These are phyloP conservation scores for Fukomys damarensis DNA, from an alignment of 2,113 vertebrate species.

Conservation along the genomic window DNA sequence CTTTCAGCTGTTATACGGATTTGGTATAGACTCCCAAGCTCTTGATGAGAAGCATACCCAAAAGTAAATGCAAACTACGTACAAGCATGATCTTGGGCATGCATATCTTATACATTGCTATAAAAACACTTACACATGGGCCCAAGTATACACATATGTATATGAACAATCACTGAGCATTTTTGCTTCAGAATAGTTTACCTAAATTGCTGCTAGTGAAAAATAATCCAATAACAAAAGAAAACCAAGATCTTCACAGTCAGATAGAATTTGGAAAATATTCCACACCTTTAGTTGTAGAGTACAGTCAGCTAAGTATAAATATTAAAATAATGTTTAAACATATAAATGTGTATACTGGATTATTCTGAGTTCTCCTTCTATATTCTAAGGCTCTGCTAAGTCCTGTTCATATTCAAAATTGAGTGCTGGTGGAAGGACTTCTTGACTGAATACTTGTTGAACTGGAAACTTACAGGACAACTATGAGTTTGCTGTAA, in stretches of 20 bases:
- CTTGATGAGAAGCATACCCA: not conserved
- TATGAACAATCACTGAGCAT: not conserved
- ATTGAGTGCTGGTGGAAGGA: not conserved
- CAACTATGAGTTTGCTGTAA: not conserved
- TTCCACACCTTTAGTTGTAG: not conserved
- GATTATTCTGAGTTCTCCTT: not conserved
- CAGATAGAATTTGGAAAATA: not conserved
- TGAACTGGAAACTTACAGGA: not conserved
- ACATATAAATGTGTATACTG: not conserved
- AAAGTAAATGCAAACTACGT: not conserved
- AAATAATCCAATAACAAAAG: not conserved
- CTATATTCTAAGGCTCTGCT: not conserved
- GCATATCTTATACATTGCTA: not conserved
- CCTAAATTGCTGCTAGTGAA: not conserved
- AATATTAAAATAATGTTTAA: not conserved
- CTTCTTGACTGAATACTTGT: not conserved
- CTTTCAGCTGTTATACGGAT: not conserved
- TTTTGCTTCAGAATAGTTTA: not conserved
- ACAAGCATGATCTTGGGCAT: not conserved
- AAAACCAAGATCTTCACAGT: not conserved
- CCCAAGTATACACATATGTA: fast-evolving
- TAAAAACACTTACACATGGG: not conserved
- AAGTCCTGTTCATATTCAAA: not conserved
- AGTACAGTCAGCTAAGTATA: not conserved
- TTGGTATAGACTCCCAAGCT: not conserved